phyloP scores from a whole-genome alignment of 1,140 invertebrate species.

The honey bee (Apis mellifera) region DNA sequence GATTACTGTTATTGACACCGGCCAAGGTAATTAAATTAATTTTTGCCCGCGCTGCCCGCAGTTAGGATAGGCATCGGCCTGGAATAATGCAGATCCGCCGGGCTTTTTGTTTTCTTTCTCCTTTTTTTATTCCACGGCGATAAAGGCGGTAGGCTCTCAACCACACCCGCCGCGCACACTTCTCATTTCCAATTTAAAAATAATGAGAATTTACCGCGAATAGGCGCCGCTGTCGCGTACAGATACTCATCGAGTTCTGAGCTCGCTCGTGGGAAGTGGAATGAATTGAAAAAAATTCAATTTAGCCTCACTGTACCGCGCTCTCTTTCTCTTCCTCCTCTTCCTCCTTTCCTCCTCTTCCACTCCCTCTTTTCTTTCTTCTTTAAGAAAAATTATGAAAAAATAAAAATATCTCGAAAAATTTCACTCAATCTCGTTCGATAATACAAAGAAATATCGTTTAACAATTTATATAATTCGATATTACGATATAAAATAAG shows the following conservation, averaged over 20 bases:
- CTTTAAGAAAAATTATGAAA: not conserved
- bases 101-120: slow-evolving; percentile 3
- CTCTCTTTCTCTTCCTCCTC: not conserved
- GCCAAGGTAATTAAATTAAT: slow-evolving; percentile 64
- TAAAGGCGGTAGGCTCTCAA: slow-evolving; percentile 51
- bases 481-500: too few relatives aligned
- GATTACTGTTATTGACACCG: slow-evolving; percentile 58
- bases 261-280: slow-evolving; percentile 57
- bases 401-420: not conserved
- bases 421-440: not conserved
- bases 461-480: not conserved
- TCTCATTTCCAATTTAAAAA: slow-evolving; percentile 74
- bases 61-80: slow-evolving; percentile 52
- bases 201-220: slow-evolving; percentile 69
- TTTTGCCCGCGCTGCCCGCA: slow-evolving; percentile 53
- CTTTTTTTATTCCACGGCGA: slow-evolving; percentile 13
- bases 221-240: slow-evolving; percentile 66
- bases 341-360: slow-evolving; percentile 9
- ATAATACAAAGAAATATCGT: not conserved
- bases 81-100: slow-evolving; percentile 59
- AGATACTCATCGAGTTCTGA: slow-evolving; percentile 65
- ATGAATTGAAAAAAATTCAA: slow-evolving; percentile 74
- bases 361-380: not conserved
- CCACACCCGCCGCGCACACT: slow-evolving; percentile 56
- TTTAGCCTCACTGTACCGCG: slow-evolving; percentile 62